Base-by-base conservation (phyloP, 2,113 vertebrate genomes). In the Garra rufa region DNA sequence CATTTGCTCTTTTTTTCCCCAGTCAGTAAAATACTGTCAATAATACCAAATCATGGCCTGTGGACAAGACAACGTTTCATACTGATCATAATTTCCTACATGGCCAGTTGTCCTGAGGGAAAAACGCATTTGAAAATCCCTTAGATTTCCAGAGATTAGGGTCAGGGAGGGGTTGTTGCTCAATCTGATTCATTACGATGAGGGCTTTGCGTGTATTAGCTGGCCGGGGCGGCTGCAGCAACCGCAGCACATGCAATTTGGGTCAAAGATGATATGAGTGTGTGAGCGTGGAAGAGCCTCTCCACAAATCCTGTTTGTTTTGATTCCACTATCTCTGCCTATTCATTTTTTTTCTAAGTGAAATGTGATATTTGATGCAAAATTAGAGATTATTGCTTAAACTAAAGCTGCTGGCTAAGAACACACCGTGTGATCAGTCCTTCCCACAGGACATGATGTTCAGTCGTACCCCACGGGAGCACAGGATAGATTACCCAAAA, bases 161-260 rank as follows among this genome's bases (percentile, higher is more conserved):
- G 92, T 94, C 93, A 91, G 92, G 85, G 80, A 76, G 78, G 87
- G 90, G 88, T 90, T 91, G 89, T 88, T 91, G 89, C 90, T 90
- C 93, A 93, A 92, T 94, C 92, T 93, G 92, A 94, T 94, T 94
- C 93, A 93, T 92, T 94, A 92, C 83, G 88, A 90, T 89, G 91
- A 91, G 87, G 92, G 93, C 94, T 94, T 94, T 94, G 90, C 46
- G 46, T 93, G 92, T 93, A 93, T 94, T 93, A 93, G 91, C 88
- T 76, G 89, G 89, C 71, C 85, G 9, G 52, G 50, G 50, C 1
- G 50, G 30, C 80, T 83, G 89, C 86, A 88, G 89, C 46, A 89
- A 90, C 91, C 89, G 86, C 85, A 85, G 88, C 89, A 85, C 65
- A 78, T 89, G 90, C 84, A 88, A 94, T 94, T 91, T 91, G 89